phyloP scores from a whole-genome alignment of 2,113 vertebrate genomes.

The Clarias macrocephalus region DNA sequence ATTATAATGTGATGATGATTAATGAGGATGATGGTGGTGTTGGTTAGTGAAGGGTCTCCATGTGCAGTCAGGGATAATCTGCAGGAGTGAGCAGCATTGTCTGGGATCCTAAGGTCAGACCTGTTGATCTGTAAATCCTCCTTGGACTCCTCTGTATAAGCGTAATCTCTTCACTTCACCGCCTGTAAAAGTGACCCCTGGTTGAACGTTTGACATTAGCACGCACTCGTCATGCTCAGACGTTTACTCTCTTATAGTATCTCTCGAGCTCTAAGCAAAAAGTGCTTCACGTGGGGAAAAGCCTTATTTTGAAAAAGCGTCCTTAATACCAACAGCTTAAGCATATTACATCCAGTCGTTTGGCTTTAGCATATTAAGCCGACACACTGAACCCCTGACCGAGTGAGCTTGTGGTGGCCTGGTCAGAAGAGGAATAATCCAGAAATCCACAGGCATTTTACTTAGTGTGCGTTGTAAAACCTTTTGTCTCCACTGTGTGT shows the following conservation, averaged over 20 bases:
- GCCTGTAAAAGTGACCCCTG: slow-evolving; percentile 37
- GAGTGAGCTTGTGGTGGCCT: not conserved
- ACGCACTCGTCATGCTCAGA: not conserved
- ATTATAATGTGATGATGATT: not conserved
- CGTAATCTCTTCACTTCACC: slow-evolving; percentile 62
- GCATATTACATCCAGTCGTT: slow-evolving; percentile 32
- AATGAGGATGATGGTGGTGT: not conserved
- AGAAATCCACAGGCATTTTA: not conserved
- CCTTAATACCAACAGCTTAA: slow-evolving; percentile 34
- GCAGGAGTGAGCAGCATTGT: slow-evolving; percentile 63
- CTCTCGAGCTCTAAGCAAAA: not conserved
- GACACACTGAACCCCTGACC: slow-evolving; percentile 46
- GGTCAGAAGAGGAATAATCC: slow-evolving; percentile 31
- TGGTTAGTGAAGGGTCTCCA: slow-evolving; percentile 52
- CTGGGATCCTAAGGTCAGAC: slow-evolving; percentile 70
- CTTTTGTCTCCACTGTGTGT: not conserved
- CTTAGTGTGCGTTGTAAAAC: not conserved
- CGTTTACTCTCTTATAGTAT: not conserved
- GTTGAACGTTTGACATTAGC: not conserved
- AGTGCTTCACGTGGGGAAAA: not conserved
- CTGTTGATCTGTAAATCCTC: slow-evolving; percentile 75
- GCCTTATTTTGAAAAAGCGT: slow-evolving; percentile 20
- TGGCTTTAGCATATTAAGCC: slow-evolving; percentile 26
- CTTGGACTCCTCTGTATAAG: slow-evolving; percentile 63
- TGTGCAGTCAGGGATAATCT: slow-evolving; percentile 65